These are phyloP conservation scores for Malthinus flaveolus DNA, from an alignment of 2,888 invertebrate species.

Conservation along the genomic window DNA sequence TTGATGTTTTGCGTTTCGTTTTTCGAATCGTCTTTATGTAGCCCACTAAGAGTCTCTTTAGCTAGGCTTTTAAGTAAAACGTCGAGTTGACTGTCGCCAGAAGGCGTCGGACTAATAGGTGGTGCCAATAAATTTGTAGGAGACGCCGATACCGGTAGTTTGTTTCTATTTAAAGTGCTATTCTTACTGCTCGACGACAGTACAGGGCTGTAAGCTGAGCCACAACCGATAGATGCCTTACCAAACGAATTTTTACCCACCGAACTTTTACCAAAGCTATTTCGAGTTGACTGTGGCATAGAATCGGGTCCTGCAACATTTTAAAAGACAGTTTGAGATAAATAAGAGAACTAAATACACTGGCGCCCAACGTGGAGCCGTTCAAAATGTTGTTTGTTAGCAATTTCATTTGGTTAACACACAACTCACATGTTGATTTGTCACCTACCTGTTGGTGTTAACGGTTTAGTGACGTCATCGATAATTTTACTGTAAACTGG, in stretches of 20 bases:
- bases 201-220: constrained; percentile 55
- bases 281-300: constrained; percentile 44
- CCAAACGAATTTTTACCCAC: constrained; percentile 50
- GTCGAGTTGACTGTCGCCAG: constrained; percentile 64
- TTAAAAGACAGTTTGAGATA: no score
- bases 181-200: constrained; percentile 52
- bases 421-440: no score
- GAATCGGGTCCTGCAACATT: constrained; percentile 46
- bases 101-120: constrained; percentile 44
- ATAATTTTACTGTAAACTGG: constrained; percentile 49
- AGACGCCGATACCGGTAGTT: constrained; percentile 30
- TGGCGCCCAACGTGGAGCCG: no score
- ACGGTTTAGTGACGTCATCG: constrained; percentile 45
- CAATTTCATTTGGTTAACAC: no score
- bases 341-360: no score
- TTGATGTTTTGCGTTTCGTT: constrained; percentile 60
- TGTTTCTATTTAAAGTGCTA: constrained; percentile 49
- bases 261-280: constrained; percentile 47
- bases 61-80: constrained; percentile 76
- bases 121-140: constrained; percentile 28
- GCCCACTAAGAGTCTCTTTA: constrained; percentile 65
- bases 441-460: constrained; percentile 32
- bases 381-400: no score
- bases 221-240: constrained; percentile 54
- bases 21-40: constrained; percentile 57